Evolutionary conservation across 2,888 invertebrate genomes (phyloP).

Genomic region (Fabriciana adippe): DNA sequence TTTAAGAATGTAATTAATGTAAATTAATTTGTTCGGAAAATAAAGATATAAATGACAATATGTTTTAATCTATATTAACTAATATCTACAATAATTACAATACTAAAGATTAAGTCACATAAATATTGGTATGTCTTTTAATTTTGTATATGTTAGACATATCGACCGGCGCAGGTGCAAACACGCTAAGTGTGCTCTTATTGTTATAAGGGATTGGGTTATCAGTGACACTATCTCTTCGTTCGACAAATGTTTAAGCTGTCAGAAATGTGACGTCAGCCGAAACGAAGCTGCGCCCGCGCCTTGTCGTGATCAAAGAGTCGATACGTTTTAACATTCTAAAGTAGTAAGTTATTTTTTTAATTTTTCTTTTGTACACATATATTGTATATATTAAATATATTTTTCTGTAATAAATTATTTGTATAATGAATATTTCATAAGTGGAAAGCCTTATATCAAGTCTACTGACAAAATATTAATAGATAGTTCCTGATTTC

Average conservation of each 20-base stretch:
- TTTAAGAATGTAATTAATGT: too few species aligned
- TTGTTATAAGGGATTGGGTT: slow-evolving; percentile 81
- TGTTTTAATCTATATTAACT: too few species aligned
- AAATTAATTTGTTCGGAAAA: too few species aligned
- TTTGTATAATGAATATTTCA: too few species aligned
- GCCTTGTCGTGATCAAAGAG: slow-evolving; percentile 59
- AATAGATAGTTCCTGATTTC: slow-evolving; percentile 9
- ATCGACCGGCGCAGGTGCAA: slow-evolving; percentile 77
- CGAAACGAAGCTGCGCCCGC: slow-evolving; percentile 63
- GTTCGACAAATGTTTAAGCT: slow-evolving; percentile 81
- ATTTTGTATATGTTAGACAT: slow-evolving; percentile 63
- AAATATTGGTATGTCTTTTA: slow-evolving; percentile 41
- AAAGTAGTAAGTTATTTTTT: slow-evolving; percentile 41
- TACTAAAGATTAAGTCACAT: neutral
- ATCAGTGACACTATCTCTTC: slow-evolving; percentile 80
- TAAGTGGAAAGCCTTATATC: neutral
- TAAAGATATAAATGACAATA: too few species aligned
- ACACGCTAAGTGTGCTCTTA: slow-evolving; percentile 81
- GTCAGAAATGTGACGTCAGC: slow-evolving; percentile 81
- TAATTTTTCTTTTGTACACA: slow-evolving; percentile 23
- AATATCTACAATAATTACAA: too few species aligned
- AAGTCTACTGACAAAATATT: neutral
- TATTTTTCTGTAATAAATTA: neutral
- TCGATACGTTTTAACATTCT: slow-evolving; percentile 57
- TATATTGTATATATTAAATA: neutral